Evolutionary conservation across 2,113 vertebrate species (phyloP).

Genomic region (Acinonyx jubatus): DNA sequence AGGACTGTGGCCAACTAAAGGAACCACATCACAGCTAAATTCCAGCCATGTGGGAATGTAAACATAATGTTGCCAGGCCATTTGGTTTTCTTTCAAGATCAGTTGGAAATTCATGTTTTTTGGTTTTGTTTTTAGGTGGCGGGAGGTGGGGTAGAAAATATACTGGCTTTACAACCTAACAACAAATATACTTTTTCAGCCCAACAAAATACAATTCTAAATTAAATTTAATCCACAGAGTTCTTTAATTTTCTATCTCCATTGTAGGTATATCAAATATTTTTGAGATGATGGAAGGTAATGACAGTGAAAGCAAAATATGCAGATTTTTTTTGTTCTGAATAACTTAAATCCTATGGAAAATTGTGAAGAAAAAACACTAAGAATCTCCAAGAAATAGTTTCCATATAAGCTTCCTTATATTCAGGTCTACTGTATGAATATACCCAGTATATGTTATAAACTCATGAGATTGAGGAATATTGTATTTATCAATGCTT

Average conservation of each 20-base stretch:
- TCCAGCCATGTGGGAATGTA: not conserved
- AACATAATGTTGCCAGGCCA: not conserved
- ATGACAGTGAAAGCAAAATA: not conserved
- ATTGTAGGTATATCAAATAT: not conserved
- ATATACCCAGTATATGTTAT: not conserved
- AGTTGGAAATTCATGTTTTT: not conserved
- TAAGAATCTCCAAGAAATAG: not conserved
- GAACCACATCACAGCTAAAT: not conserved
- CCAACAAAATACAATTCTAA: not conserved
- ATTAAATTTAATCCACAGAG: not conserved
- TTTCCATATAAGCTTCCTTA: not conserved
- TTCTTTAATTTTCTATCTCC: not conserved
- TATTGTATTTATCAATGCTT: not conserved
- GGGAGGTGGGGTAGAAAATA: not conserved
- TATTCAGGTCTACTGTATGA: not conserved
- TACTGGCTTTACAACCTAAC: not conserved
- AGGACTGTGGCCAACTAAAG: not conserved
- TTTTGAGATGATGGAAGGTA: not conserved
- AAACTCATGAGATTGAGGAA: not conserved
- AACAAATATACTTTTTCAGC: not conserved
- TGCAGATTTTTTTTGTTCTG: not conserved
- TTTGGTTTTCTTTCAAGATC: not conserved
- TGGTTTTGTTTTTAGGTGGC: not conserved
- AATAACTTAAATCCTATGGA: not conserved
- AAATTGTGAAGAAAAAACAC: not conserved